A percentile compares a stretch with the other conserved stretches of the same genome.
These are phyloP conservation scores for Centrocercus urophasianus DNA, from an alignment of 2,113 vertebrate species.

Conservation along the genomic window DNA sequence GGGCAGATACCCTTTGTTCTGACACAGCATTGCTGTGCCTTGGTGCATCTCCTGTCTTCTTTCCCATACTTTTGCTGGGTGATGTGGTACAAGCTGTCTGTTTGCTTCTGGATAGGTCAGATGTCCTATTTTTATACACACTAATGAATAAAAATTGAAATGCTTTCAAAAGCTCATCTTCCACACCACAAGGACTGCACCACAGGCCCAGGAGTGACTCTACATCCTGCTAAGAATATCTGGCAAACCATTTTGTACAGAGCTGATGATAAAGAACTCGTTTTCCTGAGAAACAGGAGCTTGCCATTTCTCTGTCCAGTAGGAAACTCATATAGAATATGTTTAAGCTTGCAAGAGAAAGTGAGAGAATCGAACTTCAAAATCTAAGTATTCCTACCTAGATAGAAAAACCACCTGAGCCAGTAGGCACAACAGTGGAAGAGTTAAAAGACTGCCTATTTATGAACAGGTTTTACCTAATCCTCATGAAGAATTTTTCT, in stretches of 20 bases:
- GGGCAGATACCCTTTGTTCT: neutral
- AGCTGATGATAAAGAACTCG: conserved; percentile 30
- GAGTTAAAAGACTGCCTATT: neutral
- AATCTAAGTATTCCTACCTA: neutral
- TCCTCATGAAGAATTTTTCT: neutral
- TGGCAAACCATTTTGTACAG: conserved; percentile 41
- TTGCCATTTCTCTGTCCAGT: conserved; percentile 5
- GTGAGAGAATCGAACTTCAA: neutral
- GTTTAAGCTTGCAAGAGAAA: neutral
- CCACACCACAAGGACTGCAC: conserved; percentile 10
- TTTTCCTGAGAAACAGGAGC: conserved; percentile 50
- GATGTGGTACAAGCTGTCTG: neutral
- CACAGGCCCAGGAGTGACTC: conserved; percentile 14
- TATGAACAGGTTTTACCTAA: neutral
- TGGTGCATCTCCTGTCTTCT: neutral
- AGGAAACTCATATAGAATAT: neutral
- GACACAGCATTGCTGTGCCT: neutral
- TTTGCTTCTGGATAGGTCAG: conserved; percentile 9
- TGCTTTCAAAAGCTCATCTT: conserved; percentile 7
- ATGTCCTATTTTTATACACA: neutral
- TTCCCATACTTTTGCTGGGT: neutral
- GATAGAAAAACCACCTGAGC: neutral
- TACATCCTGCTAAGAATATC: conserved; percentile 29
- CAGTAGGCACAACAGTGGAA: neutral
- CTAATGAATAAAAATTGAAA: conserved; percentile 38